A percentile compares a stretch with the other conserved stretches of the same genome.
Conservation (phyloP, 53 echinoderm and acorn worm genomes). For the Antedon mediterranea region DNA sequence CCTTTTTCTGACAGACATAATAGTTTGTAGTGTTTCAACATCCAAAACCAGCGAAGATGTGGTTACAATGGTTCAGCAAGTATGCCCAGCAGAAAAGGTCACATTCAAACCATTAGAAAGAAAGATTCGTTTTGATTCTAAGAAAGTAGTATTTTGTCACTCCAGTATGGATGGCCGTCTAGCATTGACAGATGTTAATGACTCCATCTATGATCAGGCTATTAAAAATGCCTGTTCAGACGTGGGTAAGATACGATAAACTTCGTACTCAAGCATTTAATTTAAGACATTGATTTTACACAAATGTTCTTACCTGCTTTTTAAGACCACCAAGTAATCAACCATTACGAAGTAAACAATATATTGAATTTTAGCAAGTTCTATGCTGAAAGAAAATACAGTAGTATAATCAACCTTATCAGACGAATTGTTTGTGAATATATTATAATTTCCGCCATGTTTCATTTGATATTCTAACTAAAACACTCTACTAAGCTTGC, state of each 20-base stretch:
- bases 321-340: too few relatives aligned
- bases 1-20: not conserved
- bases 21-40: not conserved
- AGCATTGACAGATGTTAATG: not conserved
- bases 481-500: too few relatives aligned
- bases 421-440: too few relatives aligned
- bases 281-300: too few relatives aligned
- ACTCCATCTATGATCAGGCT: not conserved
- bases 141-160: not conserved
- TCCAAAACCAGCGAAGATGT: not conserved
- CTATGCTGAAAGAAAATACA: too few relatives aligned
- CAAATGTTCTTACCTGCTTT: too few relatives aligned
- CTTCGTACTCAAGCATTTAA: too few relatives aligned
- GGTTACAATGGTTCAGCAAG: not conserved
- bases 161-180: not conserved
- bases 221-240: not conserved
- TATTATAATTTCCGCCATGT: too few relatives aligned
- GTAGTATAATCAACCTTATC: too few relatives aligned
- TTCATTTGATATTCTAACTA: too few relatives aligned
- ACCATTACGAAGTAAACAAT: too few relatives aligned
- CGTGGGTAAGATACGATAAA: not conserved
- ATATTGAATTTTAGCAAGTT: too few relatives aligned
- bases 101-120: not conserved
- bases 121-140: not conserved
- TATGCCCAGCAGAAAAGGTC: not conserved